Evolutionary conservation across 1,140 invertebrate species (phyloP), one percentile per base, ranked within the genome.

Genomic region (Drosophila funebris): DNA sequence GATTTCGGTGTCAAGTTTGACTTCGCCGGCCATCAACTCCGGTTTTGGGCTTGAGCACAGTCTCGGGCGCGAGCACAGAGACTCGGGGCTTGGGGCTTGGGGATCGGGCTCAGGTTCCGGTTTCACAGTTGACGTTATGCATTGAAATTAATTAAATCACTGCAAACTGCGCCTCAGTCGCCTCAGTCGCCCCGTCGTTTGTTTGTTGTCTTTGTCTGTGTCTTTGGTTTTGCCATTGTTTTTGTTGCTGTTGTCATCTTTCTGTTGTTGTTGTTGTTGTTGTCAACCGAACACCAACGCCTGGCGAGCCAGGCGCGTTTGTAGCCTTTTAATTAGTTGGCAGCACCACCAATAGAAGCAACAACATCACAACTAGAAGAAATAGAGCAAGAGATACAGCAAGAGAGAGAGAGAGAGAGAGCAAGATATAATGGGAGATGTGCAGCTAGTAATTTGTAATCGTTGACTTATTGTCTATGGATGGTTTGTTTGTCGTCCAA

Each of bases 71-170:
- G 53, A 41, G 41, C 31, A 54, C 43, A 63, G 24, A 22, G 14
- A 16, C 33, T 68, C 67, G 52, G 20, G 57, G 76, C 63, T 70
- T n/a, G n/a, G 43, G 31, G 13, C 7, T 14, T 13, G 24, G 57
- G 39, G 39, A 16, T 76, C 68, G 73, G 80, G 66, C 61, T 78
- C 56, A 73, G 82, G 78, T 83, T 87, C 83, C 76, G 83, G 83
- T 90, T 90, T 82, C 75, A 71, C 73, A 90, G 87, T 85, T 89
- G 85, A 84, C 75, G 85, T 90, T 90, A 82, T 90, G 85, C 85
- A 82, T 90, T 82, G 81, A 90, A 90, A 85, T 85, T 90, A 90
- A 90, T 90, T 90, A 90, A 90, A 90, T 90, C 85, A 85, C 85
- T 82, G 85, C 70, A 73, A 85, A 67, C 77, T 71, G 64, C 64